Evolutionary conservation across 2,797 vertebrate genomes (phyloP).

Genomic region (Pyrocephalus nanus): DNA sequence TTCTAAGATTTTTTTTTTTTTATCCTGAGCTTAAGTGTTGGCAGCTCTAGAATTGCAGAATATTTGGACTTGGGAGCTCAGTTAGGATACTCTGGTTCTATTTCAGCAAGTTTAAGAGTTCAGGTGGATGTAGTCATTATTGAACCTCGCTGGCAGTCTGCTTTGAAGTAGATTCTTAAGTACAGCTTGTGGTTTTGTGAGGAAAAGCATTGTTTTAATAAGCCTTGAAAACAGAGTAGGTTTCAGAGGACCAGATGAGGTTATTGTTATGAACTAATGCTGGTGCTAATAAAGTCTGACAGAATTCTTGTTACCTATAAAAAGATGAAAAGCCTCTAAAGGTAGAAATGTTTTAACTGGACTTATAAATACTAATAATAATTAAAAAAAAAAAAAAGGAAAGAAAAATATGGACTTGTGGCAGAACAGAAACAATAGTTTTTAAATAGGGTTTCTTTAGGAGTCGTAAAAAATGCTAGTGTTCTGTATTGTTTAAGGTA

Average conservation of each 20-base stretch:
- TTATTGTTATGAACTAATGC: constrained; percentile 76
- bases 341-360: not conserved
- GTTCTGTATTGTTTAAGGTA: not conserved
- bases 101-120: not conserved
- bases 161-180: constrained; percentile 82
- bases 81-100: not conserved
- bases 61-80: not conserved
- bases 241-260: constrained; percentile 75
- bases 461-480: not conserved
- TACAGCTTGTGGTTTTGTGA: constrained; percentile 78
- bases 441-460: not conserved
- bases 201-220: constrained; percentile 76
- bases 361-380: not conserved
- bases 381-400: not conserved
- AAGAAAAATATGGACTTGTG: not conserved
- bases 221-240: constrained; percentile 68
- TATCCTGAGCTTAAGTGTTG: not conserved
- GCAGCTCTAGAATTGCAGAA: not conserved
- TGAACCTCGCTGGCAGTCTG: constrained; percentile 58
- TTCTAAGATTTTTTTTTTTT: not conserved
- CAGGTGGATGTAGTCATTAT: constrained; percentile 58
- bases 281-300: constrained; percentile 76
- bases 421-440: not conserved
- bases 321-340: not conserved
- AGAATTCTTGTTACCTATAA: constrained; percentile 75